Conservation (phyloP, 1,140 invertebrate species). For the Palaemon carinicauda region DNA sequence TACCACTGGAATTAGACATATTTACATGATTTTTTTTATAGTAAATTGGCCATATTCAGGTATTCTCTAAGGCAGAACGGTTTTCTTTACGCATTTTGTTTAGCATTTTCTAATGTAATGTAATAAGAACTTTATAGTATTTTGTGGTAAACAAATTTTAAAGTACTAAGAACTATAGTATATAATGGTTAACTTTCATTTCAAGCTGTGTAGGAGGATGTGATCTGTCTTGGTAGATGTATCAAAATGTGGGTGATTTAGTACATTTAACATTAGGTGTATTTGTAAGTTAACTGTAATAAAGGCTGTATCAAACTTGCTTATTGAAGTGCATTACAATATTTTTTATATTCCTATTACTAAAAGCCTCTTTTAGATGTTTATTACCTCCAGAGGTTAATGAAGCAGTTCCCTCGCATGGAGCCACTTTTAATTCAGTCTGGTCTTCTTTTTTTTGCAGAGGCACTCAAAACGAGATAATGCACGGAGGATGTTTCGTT, state of each 20-base stretch:
- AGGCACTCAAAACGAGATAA: constrained; percentile 57
- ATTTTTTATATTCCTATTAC: constrained; percentile 29
- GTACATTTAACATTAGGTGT: background rate
- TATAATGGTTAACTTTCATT: too few relatives aligned
- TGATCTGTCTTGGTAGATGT: background rate
- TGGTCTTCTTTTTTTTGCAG: constrained; percentile 56
- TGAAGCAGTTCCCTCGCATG: constrained; percentile 51
- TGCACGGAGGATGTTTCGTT: constrained; percentile 58
- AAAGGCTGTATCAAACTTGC: constrained; percentile 5
- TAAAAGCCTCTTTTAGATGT: constrained; percentile 11
- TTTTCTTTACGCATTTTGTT: too few relatives aligned
- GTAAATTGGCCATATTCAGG: constrained; percentile 27
- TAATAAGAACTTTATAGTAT: too few relatives aligned
- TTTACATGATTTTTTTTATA: background rate
- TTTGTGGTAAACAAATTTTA: too few relatives aligned
- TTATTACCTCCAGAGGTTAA: constrained; percentile 52
- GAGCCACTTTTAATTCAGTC: constrained; percentile 58
- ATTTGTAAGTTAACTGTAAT: too few relatives aligned
- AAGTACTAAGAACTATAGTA: too few relatives aligned
- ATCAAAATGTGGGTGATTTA: constrained; percentile 21
- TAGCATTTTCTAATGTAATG: too few relatives aligned
- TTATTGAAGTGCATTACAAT: constrained; percentile 13
- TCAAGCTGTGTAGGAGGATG: background rate
- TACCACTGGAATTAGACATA: background rate
- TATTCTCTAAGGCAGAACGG: background rate